A percentile compares a stretch with the other conserved stretches of the same genome.
Evolutionary conservation across 2,113 vertebrate species (phyloP).

Genomic region (Cebidichthys violaceus): DNA sequence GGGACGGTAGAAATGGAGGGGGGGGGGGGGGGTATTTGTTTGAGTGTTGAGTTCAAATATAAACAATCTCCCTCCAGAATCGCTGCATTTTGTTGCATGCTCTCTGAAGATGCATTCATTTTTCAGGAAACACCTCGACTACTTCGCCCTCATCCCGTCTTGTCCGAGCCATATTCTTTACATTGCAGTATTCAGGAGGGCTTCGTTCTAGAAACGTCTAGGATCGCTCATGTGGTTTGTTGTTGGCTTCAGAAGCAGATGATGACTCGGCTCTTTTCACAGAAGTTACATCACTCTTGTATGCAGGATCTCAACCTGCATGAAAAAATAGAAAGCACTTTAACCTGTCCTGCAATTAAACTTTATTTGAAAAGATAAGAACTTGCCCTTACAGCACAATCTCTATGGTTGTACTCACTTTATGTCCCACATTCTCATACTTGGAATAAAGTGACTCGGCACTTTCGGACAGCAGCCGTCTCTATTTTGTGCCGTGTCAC

Average conservation of each 20-base stretch:
- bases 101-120: neutral
- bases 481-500: slow-evolving; percentile 7
- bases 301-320: neutral
- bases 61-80: too few species aligned
- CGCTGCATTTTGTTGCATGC: too few species aligned
- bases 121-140: neutral
- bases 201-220: neutral
- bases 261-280: neutral
- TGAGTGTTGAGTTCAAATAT: too few species aligned
- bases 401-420: neutral
- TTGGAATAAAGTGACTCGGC: neutral
- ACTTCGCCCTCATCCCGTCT: neutral
- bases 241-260: neutral
- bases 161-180: neutral
- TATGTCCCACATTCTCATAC: neutral
- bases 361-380: neutral
- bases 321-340: neutral
- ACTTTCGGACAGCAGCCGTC: neutral
- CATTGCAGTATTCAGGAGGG: neutral
- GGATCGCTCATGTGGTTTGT: neutral
- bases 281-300: neutral
- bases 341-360: neutral
- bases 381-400: neutral
- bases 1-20: too few species aligned
- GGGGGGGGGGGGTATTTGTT: too few species aligned